phyloP scores from a whole-genome alignment of 2,888 invertebrate species.

The Dioctria rufipes region DNA sequence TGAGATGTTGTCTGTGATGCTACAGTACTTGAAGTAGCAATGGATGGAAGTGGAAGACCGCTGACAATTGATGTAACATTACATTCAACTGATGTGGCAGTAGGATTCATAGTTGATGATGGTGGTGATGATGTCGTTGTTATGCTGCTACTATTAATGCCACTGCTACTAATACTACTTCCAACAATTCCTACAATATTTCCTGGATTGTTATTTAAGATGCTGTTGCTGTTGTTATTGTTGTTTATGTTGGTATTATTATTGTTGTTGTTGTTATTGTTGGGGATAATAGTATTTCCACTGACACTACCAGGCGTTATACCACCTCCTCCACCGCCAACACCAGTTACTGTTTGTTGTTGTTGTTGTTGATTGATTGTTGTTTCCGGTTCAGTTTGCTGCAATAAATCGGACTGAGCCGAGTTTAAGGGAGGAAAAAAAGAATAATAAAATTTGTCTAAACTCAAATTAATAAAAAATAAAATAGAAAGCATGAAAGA shows the following conservation, averaged over 20 bases:
- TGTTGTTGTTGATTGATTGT: conserved; percentile 56
- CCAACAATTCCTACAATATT: conserved; percentile 54
- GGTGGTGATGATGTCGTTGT: conserved; percentile 53
- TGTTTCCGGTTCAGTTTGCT: conserved; percentile 76
- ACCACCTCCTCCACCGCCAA: conserved; percentile 68
- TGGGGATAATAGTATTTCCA: conserved; percentile 60
- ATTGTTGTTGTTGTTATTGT: conserved; percentile 57
- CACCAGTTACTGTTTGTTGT: conserved; percentile 26
- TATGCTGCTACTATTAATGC: conserved; percentile 49
- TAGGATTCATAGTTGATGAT: conserved; percentile 48
- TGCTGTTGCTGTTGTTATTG: too few relatives aligned
- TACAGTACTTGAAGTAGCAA: conserved; percentile 64
- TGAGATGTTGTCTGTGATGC: conserved; percentile 66
- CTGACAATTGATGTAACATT: conserved; percentile 57
- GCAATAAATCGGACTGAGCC: conserved; percentile 74
- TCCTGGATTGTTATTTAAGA: too few relatives aligned
- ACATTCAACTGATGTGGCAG: conserved; percentile 48
- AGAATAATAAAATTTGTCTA: conserved; percentile 39
- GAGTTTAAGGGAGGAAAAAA: conserved; percentile 35
- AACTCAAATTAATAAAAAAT: conserved; percentile 26
- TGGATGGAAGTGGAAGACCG: conserved; percentile 62
- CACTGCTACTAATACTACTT: conserved; percentile 53
- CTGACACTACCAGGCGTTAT: conserved; percentile 64
- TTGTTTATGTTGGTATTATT: background rate
- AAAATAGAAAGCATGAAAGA: too few relatives aligned